Conservation (phyloP, 2,888 invertebrate species). For the Limenitis camilla region DNA sequence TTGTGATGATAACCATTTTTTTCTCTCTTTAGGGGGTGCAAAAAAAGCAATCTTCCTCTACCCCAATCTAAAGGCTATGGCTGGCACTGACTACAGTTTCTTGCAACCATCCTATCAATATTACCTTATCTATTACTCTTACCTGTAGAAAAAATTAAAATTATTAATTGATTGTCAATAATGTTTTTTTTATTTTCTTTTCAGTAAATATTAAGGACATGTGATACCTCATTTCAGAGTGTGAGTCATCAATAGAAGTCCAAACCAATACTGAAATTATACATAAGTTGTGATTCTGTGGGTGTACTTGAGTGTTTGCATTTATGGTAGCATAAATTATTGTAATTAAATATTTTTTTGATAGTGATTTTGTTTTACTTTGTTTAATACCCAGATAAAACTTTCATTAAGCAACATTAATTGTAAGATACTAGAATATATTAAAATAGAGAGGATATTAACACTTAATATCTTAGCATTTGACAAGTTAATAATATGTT, state of each 20-base stretch:
- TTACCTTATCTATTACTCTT: no score
- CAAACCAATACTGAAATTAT: slow-evolving; percentile 18
- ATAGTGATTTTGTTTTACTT: slow-evolving; percentile 12
- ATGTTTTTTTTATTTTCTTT: slow-evolving; percentile 24
- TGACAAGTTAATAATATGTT: no score
- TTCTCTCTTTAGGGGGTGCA: no score
- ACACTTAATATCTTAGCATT: no score
- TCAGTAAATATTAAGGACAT: slow-evolving; percentile 30
- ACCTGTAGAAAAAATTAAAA: background rate
- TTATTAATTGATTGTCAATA: background rate
- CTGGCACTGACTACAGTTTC: no score
- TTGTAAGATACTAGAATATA: no score
- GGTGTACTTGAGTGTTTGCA: slow-evolving; percentile 36
- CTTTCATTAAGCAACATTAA: background rate
- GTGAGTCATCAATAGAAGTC: slow-evolving; percentile 12
- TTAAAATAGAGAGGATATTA: no score
- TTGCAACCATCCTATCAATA: no score
- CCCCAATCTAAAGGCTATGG: no score
- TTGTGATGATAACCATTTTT: no score
- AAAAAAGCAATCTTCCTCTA: no score
- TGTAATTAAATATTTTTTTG: slow-evolving; percentile 53
- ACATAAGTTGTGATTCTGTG: slow-evolving; percentile 22
- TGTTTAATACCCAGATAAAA: background rate
- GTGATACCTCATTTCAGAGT: slow-evolving; percentile 28
- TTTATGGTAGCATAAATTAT: slow-evolving; percentile 57